Evolutionary conservation across 2,797 vertebrate genomes (phyloP).

Genomic region (Pteronotus mesoamericanus): DNA sequence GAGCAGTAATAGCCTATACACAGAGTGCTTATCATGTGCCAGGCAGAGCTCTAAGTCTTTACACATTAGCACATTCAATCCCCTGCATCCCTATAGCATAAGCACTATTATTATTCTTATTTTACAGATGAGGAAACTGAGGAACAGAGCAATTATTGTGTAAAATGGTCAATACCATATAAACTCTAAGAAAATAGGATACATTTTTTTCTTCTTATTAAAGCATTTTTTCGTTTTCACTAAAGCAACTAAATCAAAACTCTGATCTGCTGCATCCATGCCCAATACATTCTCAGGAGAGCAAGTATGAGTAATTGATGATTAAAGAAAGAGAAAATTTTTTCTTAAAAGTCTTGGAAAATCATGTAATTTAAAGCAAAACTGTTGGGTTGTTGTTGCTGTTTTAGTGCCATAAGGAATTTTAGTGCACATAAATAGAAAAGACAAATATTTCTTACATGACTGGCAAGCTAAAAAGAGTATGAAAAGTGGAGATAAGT

Average conservation of each 20-base stretch:
- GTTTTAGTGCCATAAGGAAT: not conserved
- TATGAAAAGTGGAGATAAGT: slow-evolving; percentile 66
- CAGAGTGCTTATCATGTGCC: not conserved
- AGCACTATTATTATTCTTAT: not conserved
- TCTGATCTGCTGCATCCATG: not conserved
- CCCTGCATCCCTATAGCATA: not conserved
- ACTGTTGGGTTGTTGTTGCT: not conserved
- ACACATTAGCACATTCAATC: not conserved
- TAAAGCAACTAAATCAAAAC: not conserved
- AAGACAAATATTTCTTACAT: slow-evolving; percentile 46
- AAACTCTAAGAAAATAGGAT: not conserved
- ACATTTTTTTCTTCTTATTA: slow-evolving; percentile 1
- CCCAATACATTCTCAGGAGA: not conserved
- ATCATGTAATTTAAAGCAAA: slow-evolving; percentile 21
- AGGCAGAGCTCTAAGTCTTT: not conserved
- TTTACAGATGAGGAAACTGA: not conserved
- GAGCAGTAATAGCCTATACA: not conserved
- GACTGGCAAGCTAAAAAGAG: slow-evolving; percentile 13
- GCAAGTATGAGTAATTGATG: not conserved
- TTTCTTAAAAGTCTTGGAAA: slow-evolving; percentile 16
- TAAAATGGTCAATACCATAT: not conserved
- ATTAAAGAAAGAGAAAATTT: not conserved
- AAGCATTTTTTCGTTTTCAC: not conserved
- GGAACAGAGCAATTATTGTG: not conserved
- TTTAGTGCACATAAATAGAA: slow-evolving; percentile 17